Percentiles rank a stretch among this genome's conserved stretches.
phyloP scores from a whole-genome alignment of 2,888 invertebrate genomes.

The Hydrotaea cyrtoneurina region DNA sequence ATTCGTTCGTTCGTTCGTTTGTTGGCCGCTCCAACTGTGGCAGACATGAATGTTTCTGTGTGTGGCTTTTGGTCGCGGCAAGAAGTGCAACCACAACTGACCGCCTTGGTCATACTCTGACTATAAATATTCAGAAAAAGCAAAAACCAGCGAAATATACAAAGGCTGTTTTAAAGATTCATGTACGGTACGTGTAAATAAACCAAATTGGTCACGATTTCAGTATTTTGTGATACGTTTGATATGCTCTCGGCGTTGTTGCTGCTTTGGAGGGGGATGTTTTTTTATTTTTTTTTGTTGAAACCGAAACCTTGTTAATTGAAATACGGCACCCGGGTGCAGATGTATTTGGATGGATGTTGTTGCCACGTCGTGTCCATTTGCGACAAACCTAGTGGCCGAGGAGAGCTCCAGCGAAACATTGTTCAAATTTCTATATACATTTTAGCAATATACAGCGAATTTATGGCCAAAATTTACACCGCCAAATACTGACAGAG shows the following conservation, averaged over 20 bases:
- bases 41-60: background rate
- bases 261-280: constrained; percentile 46
- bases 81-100: constrained; percentile 62
- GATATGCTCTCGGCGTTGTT: constrained; percentile 9
- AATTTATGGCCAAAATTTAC: constrained; percentile 57
- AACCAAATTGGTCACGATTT: constrained; percentile 81
- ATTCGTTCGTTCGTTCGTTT: constrained; percentile 43
- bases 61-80: background rate
- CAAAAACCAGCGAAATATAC: constrained; percentile 62
- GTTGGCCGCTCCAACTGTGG: constrained; percentile 2
- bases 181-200: constrained; percentile 80
- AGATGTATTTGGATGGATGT: constrained; percentile 45
- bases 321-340: constrained; percentile 53
- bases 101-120: constrained; percentile 61
- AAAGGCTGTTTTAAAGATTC: constrained; percentile 75
- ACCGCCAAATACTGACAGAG: constrained; percentile 27
- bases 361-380: background rate
- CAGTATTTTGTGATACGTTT: constrained; percentile 73
- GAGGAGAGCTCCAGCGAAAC: constrained; percentile 51
- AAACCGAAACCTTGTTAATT: constrained; percentile 59
- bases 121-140: constrained; percentile 37
- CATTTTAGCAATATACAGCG: constrained; percentile 45
- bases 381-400: constrained; percentile 2
- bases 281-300: constrained; percentile 58
- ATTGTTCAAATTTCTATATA: constrained; percentile 62